Evolutionary conservation across 2,888 invertebrate genomes (phyloP).

Genomic region (Tortricodes alternella): DNA sequence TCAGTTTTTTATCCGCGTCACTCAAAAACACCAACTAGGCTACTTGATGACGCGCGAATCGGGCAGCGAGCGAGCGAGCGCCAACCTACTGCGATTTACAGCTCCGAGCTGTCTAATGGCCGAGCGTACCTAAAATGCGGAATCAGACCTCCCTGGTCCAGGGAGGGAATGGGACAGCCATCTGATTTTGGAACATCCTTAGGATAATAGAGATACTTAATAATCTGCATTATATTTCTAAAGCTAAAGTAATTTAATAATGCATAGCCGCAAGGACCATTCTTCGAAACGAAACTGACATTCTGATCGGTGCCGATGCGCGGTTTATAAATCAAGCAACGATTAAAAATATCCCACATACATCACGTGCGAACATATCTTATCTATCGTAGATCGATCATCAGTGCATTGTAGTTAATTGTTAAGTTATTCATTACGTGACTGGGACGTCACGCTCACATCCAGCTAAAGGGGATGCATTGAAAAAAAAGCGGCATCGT

Average conservation of each 20-base stretch:
- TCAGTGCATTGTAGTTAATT: not conserved
- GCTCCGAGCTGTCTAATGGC: too few relatives aligned
- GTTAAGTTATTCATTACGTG: not conserved
- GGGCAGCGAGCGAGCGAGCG: too few relatives aligned
- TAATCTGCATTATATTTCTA: not conserved
- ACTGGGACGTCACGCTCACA: not conserved
- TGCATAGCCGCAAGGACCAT: slow-evolving; percentile 1
- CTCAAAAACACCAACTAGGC: too few relatives aligned
- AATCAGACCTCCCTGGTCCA: too few relatives aligned
- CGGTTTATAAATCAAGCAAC: slow-evolving; percentile 3
- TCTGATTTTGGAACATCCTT: too few relatives aligned
- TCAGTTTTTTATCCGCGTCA: too few relatives aligned
- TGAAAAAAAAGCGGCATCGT: not conserved
- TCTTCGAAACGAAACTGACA: slow-evolving; percentile 5
- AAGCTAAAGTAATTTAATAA: not conserved
- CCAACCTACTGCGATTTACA: too few relatives aligned
- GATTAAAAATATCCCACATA: slow-evolving; percentile 5
- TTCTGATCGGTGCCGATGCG: not conserved
- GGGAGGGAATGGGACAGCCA: too few relatives aligned
- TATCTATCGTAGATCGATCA: slow-evolving; percentile 8
- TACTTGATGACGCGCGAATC: too few relatives aligned
- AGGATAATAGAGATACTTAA: too few relatives aligned
- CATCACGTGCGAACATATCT: slow-evolving; percentile 9
- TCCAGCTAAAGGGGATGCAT: too few relatives aligned
- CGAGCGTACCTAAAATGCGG: too few relatives aligned